Evolutionary conservation across 2,888 invertebrate species (phyloP).

Genomic region (Andrena bucephala): DNA sequence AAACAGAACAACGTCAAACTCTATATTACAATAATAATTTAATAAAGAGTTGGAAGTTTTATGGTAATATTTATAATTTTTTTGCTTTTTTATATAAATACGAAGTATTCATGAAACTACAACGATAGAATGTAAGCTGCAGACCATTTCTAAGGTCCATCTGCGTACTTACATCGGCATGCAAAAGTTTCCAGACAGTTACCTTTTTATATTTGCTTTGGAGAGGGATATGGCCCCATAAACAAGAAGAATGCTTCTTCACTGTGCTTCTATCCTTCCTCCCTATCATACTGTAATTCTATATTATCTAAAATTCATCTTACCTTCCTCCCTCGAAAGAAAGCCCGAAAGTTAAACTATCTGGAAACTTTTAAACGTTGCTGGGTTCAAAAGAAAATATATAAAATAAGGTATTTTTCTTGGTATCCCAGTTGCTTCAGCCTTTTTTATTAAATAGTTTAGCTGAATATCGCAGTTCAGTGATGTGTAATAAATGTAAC

Average conservation of each 20-base stretch:
- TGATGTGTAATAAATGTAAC: no score
- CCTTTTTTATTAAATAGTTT: no score
- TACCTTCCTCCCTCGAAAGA: not conserved
- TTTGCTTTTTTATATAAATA: no score
- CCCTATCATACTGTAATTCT: not conserved
- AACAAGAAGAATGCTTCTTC: slow-evolving; percentile 1
- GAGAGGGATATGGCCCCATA: not conserved
- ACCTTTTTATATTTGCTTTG: not conserved
- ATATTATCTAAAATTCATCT: slow-evolving; percentile 19
- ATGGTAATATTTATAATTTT: not conserved
- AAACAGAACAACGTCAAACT: not conserved
- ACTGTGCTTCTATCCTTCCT: not conserved
- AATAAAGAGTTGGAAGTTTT: not conserved
- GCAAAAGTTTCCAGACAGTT: slow-evolving; percentile 16
- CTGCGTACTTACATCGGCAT: not conserved
- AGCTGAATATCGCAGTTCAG: no score
- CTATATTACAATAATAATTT: not conserved
- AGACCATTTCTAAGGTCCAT: not conserved
- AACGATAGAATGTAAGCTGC: no score
- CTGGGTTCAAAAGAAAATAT: not conserved
- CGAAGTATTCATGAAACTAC: no score
- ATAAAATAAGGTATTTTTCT: not conserved
- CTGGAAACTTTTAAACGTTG: not conserved
- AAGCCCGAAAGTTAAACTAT: not conserved
- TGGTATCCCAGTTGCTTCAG: no score